Evolutionary conservation across 37 sponge, comb jelly and placozoan species (phyloP), one percentile per base, ranked within the genome.

Genomic region (Ephydatia muelleri): DNA sequence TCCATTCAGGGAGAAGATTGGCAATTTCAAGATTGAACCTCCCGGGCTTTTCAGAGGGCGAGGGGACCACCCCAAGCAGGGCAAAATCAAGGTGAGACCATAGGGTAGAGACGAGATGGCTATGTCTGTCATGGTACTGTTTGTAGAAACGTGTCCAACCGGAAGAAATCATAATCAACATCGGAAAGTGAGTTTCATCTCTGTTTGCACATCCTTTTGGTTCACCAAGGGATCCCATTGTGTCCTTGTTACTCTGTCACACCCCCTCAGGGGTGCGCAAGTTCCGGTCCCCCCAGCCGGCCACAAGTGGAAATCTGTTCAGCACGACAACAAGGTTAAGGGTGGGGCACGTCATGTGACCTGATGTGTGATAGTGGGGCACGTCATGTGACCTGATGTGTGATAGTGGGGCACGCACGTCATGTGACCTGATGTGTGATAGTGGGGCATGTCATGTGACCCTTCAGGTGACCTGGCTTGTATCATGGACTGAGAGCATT

Each of bases 21-120:
- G 99, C 5, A 99, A 99, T 81, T 99, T 94, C 75, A 93, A 92
- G 75, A 95, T 90, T 65, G 99, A 99, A 70, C 99, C 99, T 38
- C 99, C 99, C 13, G 94, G 99, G 31, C 84, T 99, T 69, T 99
- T 99, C 76, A 49, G 99, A 31, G 99, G 99, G n/a, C 85, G 99
- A 31, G 99, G 99, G 12, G 99, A 99, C 72, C 99, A 99, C 48
- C 99, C 99, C 66, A 99, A 99, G 75, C 96, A 96, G 82, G 99
- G 99, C 34, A 95, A 78, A 83, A 87, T 99, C 49, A 94, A 96
- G 91, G 96, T 92, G 30, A 37, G 65, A 0, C 36, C 29, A 8
- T 68, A 1, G 8, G 37, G 1, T 27, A 69, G 22, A 69, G 23
- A 13, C 1, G 25, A 43, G 43, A 43, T 6, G 43, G 43, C 0